Percentiles rank a stretch among this genome's conserved stretches.
These are phyloP conservation scores for Dolomedes plantarius DNA, from an alignment of 2,888 invertebrate species.

Conservation along the genomic window DNA sequence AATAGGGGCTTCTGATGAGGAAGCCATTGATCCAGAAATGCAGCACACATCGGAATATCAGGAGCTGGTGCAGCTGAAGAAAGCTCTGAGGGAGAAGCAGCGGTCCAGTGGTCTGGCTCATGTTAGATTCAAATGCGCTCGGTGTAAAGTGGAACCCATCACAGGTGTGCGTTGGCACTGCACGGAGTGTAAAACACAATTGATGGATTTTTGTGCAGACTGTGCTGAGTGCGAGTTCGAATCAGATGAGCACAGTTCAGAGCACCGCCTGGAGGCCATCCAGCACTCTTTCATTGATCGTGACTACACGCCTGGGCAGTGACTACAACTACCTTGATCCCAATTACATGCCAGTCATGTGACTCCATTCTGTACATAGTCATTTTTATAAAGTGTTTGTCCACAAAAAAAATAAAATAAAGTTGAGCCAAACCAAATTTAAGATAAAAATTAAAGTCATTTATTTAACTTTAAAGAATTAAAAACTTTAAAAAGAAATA, in stretches of 20 bases:
- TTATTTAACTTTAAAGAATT: too few relatives aligned
- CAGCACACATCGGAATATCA: slow-evolving; percentile 75
- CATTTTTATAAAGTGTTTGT: too few relatives aligned
- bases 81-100: slow-evolving; percentile 73
- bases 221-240: too few relatives aligned
- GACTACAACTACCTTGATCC: slow-evolving; percentile 77
- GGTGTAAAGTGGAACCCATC: slow-evolving; percentile 82
- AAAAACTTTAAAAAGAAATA: too few relatives aligned
- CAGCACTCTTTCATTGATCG: slow-evolving; percentile 33
- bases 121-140: slow-evolving; percentile 80
- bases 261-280: slow-evolving; percentile 51
- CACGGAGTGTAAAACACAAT: slow-evolving; percentile 82
- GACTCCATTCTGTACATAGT: neutral
- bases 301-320: slow-evolving; percentile 41
- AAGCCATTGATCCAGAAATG: slow-evolving; percentile 75
- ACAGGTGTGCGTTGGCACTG: slow-evolving; percentile 84
- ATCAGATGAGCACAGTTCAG: slow-evolving; percentile 38
- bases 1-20: slow-evolving; percentile 74
- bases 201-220: too few relatives aligned
- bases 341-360: slow-evolving; percentile 77
- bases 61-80: slow-evolving; percentile 76
- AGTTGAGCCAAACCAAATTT: too few relatives aligned
- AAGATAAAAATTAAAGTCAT: too few relatives aligned
- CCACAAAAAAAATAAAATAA: too few relatives aligned
- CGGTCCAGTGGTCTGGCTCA: slow-evolving; percentile 73